Base-by-base conservation (phyloP, 2,888 invertebrate species). In the Tyria jacobaeae region DNA sequence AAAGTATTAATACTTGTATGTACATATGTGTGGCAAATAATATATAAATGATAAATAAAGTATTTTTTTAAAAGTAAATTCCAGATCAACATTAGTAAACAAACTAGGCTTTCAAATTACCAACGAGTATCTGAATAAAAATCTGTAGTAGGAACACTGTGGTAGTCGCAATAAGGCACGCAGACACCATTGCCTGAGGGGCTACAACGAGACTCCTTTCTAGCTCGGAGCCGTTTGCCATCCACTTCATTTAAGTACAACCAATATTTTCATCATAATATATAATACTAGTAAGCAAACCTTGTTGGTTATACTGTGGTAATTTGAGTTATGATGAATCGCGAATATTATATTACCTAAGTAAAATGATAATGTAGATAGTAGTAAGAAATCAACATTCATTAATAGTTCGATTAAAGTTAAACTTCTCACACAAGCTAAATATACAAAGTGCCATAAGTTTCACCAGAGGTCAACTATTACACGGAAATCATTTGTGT, bases 161-260 rank as follows among this genome's bases (percentile, higher is more conserved):
- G 15, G 37, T 63, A 63, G 41, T 34, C 41, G 48, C 57, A 53
- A 50, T 52, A 60, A 60, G 39, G 57, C 37, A 50, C 49, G 53
- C 53, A 62, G 53, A 53, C 62, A 48, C 24, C 35, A 39, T 7
- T 48, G 62, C 57, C 57, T 48, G 21, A 47, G 49, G 57, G 57
- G 52, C 31, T 52, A 50, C 56, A 37, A 41, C 52, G 34, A 52
- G 49, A 41, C 57, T 47, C 48, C 21, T 49, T 48, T 44, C 57
- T 24, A 41, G 52, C 47, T 35, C 54, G 75, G 9, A 21, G 31
- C 37, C 41, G 80, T 82, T 79, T 81, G 66, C 76, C 68, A 70
- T 76, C 72, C 76, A 77, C 78, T 80, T 80, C 75, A 82, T 84
- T 84, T 81, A 76, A 80, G 81, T 78, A 78, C 66, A 71, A 59